phyloP scores from a whole-genome alignment of 2,797 vertebrate species.

The Somateria mollissima region DNA sequence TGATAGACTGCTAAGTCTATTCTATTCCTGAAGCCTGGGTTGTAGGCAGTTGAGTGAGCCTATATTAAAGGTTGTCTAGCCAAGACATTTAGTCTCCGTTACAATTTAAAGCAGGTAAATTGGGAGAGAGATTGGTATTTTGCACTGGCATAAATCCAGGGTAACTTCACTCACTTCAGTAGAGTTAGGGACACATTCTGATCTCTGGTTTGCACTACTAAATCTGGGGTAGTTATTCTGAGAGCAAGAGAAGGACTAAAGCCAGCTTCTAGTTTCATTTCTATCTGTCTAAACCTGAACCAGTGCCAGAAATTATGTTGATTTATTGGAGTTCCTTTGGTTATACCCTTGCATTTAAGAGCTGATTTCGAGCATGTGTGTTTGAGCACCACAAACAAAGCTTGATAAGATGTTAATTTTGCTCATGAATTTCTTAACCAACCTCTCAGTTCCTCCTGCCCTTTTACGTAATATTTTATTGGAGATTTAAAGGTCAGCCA shows the following conservation, averaged over 20 bases:
- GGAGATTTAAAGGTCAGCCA: constrained; percentile 68
- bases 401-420: constrained; percentile 15
- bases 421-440: constrained; percentile 17
- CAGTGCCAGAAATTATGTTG: not conserved
- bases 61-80: not conserved
- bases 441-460: not conserved
- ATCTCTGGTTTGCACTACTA: not conserved
- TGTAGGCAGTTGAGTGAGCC: not conserved
- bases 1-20: not conserved
- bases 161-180: not conserved
- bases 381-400: not conserved
- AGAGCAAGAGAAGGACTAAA: not conserved
- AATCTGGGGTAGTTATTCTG: not conserved
- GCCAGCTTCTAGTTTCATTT: not conserved
- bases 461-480: constrained; percentile 60
- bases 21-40: not conserved
- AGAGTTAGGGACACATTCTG: not conserved
- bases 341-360: not conserved
- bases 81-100: not conserved
- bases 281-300: constrained; percentile 1
- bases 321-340: not conserved
- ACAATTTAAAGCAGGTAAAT: not conserved
- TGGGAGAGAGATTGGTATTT: not conserved
- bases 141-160: not conserved
- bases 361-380: not conserved